These are phyloP conservation scores for Lycopodina hypogea DNA, from an alignment of 37 sponge, comb jelly and placozoan species.

Conservation along the genomic window DNA sequence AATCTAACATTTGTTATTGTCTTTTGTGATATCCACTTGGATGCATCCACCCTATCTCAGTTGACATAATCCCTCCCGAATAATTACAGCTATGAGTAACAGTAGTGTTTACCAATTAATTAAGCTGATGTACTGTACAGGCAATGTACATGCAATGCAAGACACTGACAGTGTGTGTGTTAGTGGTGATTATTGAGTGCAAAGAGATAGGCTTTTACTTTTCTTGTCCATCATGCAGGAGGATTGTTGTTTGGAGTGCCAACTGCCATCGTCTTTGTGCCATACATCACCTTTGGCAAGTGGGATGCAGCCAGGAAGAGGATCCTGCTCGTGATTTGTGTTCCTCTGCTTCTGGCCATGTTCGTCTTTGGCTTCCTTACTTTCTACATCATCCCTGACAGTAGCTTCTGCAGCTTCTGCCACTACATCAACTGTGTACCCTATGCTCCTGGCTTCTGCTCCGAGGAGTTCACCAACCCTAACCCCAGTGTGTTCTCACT, in stretches of 20 bases:
- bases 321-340: constrained; percentile 69
- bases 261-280: constrained; percentile 89
- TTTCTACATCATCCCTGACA: constrained; percentile 81
- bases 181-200: background rate
- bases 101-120: too few species aligned
- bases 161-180: background rate
- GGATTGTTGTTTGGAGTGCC: constrained; percentile 88
- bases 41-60: too few species aligned
- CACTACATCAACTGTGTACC: constrained; percentile 94
- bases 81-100: too few species aligned
- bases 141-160: too few species aligned
- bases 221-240: constrained; percentile 25
- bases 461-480: constrained; percentile 62
- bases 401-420: constrained; percentile 80
- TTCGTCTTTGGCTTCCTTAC: constrained; percentile 72
- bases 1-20: too few species aligned
- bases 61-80: too few species aligned
- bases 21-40: too few species aligned
- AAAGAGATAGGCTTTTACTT: too few species aligned
- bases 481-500: constrained; percentile 43
- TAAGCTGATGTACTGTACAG: too few species aligned
- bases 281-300: constrained; percentile 95
- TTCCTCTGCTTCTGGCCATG: constrained; percentile 69
- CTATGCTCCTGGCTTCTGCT: constrained; percentile 63
- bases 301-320: constrained; percentile 72